Evolutionary conservation across 1,140 invertebrate species (phyloP), one percentile per base, ranked within the genome.

Genomic region (Goniozus legneri): DNA sequence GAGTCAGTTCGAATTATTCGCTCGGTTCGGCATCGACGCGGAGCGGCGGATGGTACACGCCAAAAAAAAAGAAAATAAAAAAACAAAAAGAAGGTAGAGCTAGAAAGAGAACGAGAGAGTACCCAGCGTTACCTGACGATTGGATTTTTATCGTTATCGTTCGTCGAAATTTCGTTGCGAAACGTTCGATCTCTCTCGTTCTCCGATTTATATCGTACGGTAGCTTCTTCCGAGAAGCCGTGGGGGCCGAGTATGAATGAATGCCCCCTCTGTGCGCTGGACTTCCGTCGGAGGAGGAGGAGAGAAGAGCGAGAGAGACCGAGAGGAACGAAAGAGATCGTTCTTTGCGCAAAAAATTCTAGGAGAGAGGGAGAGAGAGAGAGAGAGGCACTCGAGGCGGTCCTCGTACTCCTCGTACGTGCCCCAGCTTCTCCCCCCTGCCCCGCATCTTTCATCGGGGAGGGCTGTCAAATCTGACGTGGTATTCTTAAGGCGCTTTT

Each of bases 201-300:
- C n/a, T n/a, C n/a, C n/a, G n/a, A n/a, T n/a, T n/a, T n/a, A n/a
- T n/a, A n/a, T n/a, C n/a, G n/a, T n/a, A n/a, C n/a, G n/a, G n/a
- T n/a, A n/a, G n/a, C n/a, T n/a, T n/a, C n/a, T 71, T 69, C 69
- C 56, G 62, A 55, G 66, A 71, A 70, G 62, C 57, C 24, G 10
- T 27, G 24, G 4, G 24, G 2, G 24, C n/a, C 54, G 62, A 60
- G 64, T 53, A 68, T 70, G 67, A 71, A 73, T 73, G 70, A 73
- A 71, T 64, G 64, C 51, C 56, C 62, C 60, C 60, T 67, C 64
- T 64, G 55, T 52, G 49, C 51, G 49, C 50, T 12, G 34, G 18
- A n/a, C 30, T 37, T 31, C 21, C 30, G 24, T 38, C 32, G 33
- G 33, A 51, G 44, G 44, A 51, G 39, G 39, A 38, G 46, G 32